Evolutionary conservation across 2,888 invertebrate genomes (phyloP).

Genomic region (Hypercompe scribonia): DNA sequence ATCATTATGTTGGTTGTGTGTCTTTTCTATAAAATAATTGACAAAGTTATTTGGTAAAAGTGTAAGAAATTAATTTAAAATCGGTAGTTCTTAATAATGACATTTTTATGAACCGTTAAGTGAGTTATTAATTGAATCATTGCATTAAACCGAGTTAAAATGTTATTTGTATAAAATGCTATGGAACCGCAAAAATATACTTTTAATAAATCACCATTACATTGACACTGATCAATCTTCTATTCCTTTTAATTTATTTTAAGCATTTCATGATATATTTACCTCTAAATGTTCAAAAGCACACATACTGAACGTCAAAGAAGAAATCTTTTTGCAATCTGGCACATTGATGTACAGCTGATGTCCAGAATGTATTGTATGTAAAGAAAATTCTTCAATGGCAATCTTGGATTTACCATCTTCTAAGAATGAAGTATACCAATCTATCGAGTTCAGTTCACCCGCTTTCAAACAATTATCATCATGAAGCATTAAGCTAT

Average conservation of each 20-base stretch:
- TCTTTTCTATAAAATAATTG: too few species aligned
- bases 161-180: neutral
- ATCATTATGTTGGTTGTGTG: too few species aligned
- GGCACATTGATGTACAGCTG: slow-evolving; percentile 76
- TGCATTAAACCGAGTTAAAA: neutral
- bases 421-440: slow-evolving; percentile 88
- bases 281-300: slow-evolving; percentile 81
- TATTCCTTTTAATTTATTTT: neutral
- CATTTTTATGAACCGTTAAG: too few species aligned
- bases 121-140: neutral
- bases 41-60: too few species aligned
- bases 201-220: neutral
- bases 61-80: too few species aligned
- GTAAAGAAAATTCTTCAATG: slow-evolving; percentile 61
- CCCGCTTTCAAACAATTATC: slow-evolving; percentile 89
- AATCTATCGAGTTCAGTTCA: slow-evolving; percentile 89
- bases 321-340: slow-evolving; percentile 88
- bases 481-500: slow-evolving; percentile 87
- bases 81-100: too few species aligned
- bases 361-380: slow-evolving; percentile 56
- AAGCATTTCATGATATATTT: slow-evolving; percentile 8
- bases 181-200: neutral
- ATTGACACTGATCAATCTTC: neutral
- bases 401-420: slow-evolving; percentile 83
- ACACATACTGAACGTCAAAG: slow-evolving; percentile 78